A percentile compares a stretch with the other conserved stretches of the same genome.
phyloP scores from a whole-genome alignment of 35 echinoderm and acorn worm species.

The Amphiura filiformis region DNA sequence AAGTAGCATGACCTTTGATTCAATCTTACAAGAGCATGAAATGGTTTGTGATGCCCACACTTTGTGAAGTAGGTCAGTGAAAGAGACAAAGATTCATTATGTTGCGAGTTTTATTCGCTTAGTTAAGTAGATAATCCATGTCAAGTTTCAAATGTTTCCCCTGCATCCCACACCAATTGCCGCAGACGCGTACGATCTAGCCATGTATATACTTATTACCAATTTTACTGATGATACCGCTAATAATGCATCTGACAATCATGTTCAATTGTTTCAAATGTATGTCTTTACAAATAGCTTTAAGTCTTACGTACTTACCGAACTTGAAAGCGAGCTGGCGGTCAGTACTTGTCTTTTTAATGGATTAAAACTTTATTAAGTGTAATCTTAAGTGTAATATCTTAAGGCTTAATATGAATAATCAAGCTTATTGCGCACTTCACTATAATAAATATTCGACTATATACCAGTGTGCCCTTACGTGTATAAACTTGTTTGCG shows the following conservation, averaged over 20 bases:
- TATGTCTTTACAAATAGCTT: neutral
- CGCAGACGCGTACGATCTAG: no score
- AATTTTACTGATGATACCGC: no score
- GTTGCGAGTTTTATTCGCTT: no score
- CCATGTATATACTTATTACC: no score
- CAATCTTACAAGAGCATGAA: no score
- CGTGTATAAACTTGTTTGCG: neutral
- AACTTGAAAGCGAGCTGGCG: neutral
- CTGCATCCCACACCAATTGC: no score
- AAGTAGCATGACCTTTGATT: no score
- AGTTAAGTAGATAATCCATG: no score
- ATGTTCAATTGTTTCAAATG: neutral
- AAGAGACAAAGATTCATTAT: no score
- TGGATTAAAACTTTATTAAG: conserved; percentile 1
- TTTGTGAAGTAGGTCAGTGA: no score
- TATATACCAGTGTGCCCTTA: neutral
- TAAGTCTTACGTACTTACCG: neutral
- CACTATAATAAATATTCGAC: neutral
- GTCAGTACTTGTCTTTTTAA: neutral
- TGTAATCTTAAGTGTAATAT: conserved; percentile 15
- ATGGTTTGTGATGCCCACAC: no score
- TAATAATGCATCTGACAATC: neutral
- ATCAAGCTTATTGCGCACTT: neutral
- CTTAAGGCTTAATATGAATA: neutral
- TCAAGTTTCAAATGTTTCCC: no score